Evolutionary conservation across 2,888 invertebrate genomes (phyloP).

Genomic region (Drosophila infuscata): DNA sequence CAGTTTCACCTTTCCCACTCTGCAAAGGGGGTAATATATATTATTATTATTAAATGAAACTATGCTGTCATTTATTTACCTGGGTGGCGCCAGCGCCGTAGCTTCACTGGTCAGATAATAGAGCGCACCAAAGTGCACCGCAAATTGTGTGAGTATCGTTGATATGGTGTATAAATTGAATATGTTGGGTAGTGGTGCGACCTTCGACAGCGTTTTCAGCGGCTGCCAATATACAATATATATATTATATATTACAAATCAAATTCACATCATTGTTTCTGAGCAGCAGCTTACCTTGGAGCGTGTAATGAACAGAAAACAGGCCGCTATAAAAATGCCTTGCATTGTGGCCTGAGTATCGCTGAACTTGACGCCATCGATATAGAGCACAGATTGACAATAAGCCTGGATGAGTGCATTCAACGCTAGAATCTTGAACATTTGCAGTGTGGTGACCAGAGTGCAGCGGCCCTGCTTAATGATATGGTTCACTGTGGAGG

Average conservation of each 20-base stretch:
- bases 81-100: constrained; percentile 89
- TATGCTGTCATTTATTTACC: constrained; percentile 85
- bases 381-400: constrained; percentile 98
- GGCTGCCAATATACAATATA: constrained; percentile 88
- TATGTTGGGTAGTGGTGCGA: constrained; percentile 98
- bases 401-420: constrained; percentile 99
- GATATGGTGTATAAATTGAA: constrained; percentile 98
- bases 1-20: constrained; percentile 87
- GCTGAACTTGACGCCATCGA: constrained; percentile 99
- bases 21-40: constrained; percentile 63
- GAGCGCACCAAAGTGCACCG: constrained; percentile 96
- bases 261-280: no score
- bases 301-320: constrained; percentile 98
- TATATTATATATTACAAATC: background rate
- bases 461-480: constrained; percentile 99
- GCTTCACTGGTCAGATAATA: constrained; percentile 95
- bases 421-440: constrained; percentile 99
- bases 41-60: background rate
- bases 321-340: constrained; percentile 97
- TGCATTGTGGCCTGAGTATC: constrained; percentile 99
- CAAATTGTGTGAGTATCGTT: constrained; percentile 97
- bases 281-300: constrained; percentile 91
- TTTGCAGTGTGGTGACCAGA: constrained; percentile 98
- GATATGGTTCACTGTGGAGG: constrained; percentile 95
- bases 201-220: constrained; percentile 94